phyloP scores from a whole-genome alignment of 2,113 vertebrate genomes.

The Neoarius graeffei region DNA sequence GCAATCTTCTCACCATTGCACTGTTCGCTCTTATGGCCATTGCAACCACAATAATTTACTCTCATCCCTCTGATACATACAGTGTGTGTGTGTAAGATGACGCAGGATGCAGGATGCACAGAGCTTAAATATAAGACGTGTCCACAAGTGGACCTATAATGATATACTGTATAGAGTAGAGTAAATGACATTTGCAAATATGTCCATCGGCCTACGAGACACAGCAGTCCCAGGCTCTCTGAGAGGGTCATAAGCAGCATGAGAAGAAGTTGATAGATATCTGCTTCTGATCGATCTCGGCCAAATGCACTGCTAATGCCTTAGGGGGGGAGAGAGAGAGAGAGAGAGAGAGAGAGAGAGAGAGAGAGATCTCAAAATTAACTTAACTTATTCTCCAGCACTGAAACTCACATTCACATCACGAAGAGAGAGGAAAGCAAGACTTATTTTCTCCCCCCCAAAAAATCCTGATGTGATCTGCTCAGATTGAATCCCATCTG shows the following conservation, averaged over 20 bases:
- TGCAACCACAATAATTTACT: background rate
- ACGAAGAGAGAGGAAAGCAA: constrained; percentile 61
- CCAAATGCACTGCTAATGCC: constrained; percentile 69
- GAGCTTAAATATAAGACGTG: background rate
- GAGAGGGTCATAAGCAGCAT: constrained; percentile 67
- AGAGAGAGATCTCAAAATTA: constrained; percentile 61
- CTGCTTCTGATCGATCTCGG: constrained; percentile 68
- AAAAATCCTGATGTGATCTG: no score
- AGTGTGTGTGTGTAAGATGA: background rate
- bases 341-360: constrained; percentile 26
- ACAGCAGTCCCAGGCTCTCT: constrained; percentile 50
- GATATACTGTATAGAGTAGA: background rate
- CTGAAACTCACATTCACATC: constrained; percentile 66
- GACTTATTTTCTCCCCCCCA: background rate
- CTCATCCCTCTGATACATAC: background rate
- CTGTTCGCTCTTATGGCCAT: background rate
- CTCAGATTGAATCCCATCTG: no score
- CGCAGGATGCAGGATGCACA: no score
- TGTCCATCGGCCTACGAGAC: constrained; percentile 30
- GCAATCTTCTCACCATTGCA: background rate
- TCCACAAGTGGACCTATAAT: constrained; percentile 15
- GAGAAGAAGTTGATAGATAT: constrained; percentile 61
- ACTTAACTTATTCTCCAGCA: constrained; percentile 67
- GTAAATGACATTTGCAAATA: constrained; percentile 40
- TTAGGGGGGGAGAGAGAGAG: constrained; percentile 45